phyloP scores from a whole-genome alignment of 2,888 invertebrate species.

The Yponomeuta cagnagella region DNA sequence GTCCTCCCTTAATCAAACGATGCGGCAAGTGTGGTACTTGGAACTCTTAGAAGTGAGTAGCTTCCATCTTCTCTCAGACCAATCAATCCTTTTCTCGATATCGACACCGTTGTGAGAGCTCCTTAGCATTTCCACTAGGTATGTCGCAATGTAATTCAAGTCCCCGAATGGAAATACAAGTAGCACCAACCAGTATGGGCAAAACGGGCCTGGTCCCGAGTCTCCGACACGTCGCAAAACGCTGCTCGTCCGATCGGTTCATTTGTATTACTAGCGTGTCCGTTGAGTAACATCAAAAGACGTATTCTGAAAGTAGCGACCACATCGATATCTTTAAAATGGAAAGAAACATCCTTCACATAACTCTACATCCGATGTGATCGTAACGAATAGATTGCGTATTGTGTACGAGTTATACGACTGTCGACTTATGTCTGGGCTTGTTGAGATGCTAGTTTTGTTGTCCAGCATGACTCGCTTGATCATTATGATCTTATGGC shows the following conservation, averaged over 20 bases:
- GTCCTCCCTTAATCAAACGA: background rate
- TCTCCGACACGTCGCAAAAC: constrained; percentile 42
- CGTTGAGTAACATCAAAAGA: background rate
- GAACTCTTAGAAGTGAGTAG: background rate
- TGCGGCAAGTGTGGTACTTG: background rate
- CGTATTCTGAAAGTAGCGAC: background rate
- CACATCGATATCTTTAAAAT: background rate
- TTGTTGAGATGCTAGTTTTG: constrained; percentile 21
- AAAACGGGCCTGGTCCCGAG: constrained; percentile 44
- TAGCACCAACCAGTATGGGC: constrained; percentile 41
- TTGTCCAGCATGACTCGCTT: constrained; percentile 48
- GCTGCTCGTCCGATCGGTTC: constrained; percentile 43
- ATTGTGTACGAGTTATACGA: background rate
- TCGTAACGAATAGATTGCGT: constrained; percentile 4
- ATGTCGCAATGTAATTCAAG: constrained; percentile 16
- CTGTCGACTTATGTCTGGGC: constrained; percentile 10
- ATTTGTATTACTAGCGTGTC: constrained; percentile 52
- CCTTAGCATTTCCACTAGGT: background rate
- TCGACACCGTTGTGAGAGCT: constrained; percentile 6
- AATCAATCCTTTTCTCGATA: background rate
- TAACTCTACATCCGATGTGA: background rate
- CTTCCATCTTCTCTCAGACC: background rate
- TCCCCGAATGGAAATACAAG: constrained; percentile 16
- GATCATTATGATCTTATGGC: constrained; percentile 26
- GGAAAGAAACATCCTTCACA: background rate